phyloP scores from a whole-genome alignment of 30 jellyfish, hydroid and myxozoan genomes.

The Nemopilema nomurai region DNA sequence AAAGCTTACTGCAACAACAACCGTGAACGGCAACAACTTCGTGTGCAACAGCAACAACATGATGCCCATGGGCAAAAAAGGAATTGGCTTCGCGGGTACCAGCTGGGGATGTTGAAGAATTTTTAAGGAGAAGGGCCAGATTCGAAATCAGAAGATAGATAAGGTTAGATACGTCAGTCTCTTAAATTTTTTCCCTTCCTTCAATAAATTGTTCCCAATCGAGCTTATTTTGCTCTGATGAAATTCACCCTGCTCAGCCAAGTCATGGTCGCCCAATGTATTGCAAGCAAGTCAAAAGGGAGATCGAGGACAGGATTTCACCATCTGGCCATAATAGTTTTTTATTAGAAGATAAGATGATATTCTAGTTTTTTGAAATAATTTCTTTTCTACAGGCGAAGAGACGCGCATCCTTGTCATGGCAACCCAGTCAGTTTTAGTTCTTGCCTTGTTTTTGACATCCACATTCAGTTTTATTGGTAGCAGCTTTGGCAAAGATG shows the following conservation, averaged over 20 bases:
- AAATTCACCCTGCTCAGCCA: no score
- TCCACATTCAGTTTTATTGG: not conserved
- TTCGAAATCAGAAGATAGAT: no score
- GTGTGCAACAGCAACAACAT: not conserved
- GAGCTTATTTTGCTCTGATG: no score
- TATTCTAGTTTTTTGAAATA: not conserved
- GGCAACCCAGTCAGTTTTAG: not conserved
- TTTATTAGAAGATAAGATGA: not conserved
- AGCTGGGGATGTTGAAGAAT: not conserved
- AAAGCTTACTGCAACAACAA: not conserved
- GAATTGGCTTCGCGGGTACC: not conserved
- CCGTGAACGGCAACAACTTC: not conserved
- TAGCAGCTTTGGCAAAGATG: constrained; percentile 32
- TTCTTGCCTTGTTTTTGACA: not conserved
- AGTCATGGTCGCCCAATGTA: no score
- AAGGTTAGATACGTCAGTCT: no score
- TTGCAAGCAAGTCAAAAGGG: no score
- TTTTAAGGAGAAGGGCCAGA: not conserved
- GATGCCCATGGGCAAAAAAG: not conserved
- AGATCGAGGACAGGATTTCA: no score
- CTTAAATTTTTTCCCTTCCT: no score
- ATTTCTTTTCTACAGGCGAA: not conserved
- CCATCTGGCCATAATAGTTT: no score
- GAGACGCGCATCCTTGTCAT: not conserved
- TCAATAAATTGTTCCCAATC: no score